A percentile compares a stretch with the other conserved stretches of the same genome.
Evolutionary conservation across 2,113 vertebrate genomes (phyloP).

Genomic region (Sinocyclocheilus rhinocerous): DNA sequence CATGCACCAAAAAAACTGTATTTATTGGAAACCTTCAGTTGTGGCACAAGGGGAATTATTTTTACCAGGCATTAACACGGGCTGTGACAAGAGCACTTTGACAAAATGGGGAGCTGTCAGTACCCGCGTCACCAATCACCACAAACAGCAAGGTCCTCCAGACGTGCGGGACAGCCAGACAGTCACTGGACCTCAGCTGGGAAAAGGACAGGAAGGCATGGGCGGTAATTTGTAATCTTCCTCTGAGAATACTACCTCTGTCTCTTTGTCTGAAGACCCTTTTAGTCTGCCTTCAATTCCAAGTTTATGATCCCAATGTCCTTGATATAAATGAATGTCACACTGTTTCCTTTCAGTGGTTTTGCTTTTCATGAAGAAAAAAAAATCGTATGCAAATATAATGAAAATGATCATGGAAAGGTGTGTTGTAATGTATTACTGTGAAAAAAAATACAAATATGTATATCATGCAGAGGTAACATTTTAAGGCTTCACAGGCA

Average conservation of each 20-base stretch:
- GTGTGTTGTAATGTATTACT: too few relatives aligned
- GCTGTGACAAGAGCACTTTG: slow-evolving; percentile 58
- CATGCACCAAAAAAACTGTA: slow-evolving; percentile 46
- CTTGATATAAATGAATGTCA: slow-evolving; percentile 53
- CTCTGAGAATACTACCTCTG: slow-evolving; percentile 31
- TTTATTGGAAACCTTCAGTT: slow-evolving; percentile 59
- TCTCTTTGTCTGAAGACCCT: slow-evolving; percentile 46
- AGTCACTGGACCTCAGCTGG: slow-evolving; percentile 48
- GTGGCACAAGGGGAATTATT: slow-evolving; percentile 59
- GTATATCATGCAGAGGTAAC: too few relatives aligned
- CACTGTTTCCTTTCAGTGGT: slow-evolving; percentile 37
- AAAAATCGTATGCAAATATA: background rate
- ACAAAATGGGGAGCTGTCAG: slow-evolving; percentile 58
- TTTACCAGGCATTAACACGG: slow-evolving; percentile 56
- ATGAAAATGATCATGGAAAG: background rate
- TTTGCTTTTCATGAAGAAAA: background rate
- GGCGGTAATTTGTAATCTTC: slow-evolving; percentile 56
- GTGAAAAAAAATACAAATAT: background rate
- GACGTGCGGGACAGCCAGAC: slow-evolving; percentile 54
- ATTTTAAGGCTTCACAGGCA: too few relatives aligned
- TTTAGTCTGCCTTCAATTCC: slow-evolving; percentile 51
- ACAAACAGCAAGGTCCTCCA: slow-evolving; percentile 49
- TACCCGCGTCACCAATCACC: slow-evolving; percentile 58
- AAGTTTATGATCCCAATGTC: slow-evolving; percentile 47
- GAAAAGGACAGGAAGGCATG: slow-evolving; percentile 41